Evolutionary conservation across 2,797 vertebrate species (phyloP).

Genomic region (Danio tinwini): DNA sequence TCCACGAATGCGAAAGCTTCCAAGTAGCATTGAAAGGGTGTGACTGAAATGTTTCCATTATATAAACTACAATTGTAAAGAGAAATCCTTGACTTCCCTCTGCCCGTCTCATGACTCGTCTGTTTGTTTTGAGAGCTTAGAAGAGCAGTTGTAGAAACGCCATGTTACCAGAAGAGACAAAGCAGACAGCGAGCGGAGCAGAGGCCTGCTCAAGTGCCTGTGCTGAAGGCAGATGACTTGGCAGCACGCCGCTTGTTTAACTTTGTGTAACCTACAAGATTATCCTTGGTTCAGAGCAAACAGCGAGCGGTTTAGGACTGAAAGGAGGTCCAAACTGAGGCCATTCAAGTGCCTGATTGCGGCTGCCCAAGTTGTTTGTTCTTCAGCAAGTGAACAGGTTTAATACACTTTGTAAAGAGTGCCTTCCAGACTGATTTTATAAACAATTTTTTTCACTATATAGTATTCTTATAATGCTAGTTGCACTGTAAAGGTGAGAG

Average conservation of each 20-base stretch:
- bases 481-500: background rate
- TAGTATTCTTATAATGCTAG: background rate
- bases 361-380: conserved; percentile 62
- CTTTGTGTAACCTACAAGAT: conserved; percentile 78
- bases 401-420: conserved; percentile 27
- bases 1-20: background rate
- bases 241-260: conserved; percentile 78
- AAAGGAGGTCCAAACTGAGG: conserved; percentile 56
- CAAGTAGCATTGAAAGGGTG: background rate
- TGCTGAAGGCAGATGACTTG: conserved; percentile 72
- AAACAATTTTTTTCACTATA: background rate
- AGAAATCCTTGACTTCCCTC: conserved; percentile 26
- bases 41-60: conserved; percentile 31
- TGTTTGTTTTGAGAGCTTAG: conserved; percentile 49
- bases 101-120: conserved; percentile 31
- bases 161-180: conserved; percentile 43
- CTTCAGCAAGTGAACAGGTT: conserved; percentile 48
- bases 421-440: too few relatives aligned
- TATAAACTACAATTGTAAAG: conserved; percentile 41
- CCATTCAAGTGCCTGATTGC: conserved; percentile 57
- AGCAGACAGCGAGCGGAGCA: conserved; percentile 55
- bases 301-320: conserved; percentile 59
- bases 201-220: conserved; percentile 64
- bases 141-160: conserved; percentile 35
- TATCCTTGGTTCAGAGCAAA: conserved; percentile 77